phyloP scores from a whole-genome alignment of 1,140 invertebrate species.

The Ceratosolen solmsi region DNA sequence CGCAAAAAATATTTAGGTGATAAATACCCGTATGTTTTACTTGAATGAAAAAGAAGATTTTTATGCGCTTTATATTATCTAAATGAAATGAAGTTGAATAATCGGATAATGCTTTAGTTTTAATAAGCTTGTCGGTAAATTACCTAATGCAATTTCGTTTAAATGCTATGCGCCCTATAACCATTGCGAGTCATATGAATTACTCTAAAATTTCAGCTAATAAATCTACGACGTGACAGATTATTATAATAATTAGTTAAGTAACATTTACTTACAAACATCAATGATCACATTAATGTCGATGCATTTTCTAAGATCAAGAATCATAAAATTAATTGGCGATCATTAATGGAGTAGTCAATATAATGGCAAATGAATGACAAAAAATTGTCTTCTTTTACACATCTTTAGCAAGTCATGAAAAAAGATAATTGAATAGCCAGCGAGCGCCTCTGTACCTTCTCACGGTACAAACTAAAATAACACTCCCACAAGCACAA shows the following conservation, averaged over 20 bases:
- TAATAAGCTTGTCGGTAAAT: background rate
- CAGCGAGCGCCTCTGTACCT: background rate
- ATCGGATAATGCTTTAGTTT: background rate
- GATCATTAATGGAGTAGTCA: background rate
- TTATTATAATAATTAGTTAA: too few species aligned
- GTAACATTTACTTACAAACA: too few species aligned
- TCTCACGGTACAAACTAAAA: background rate
- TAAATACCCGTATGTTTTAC: background rate
- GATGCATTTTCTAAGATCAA: too few species aligned
- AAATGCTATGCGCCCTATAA: background rate
- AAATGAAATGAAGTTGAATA: background rate
- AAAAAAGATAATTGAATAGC: background rate
- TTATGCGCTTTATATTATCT: background rate
- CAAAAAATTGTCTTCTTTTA: background rate
- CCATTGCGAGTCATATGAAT: background rate
- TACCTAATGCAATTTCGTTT: background rate
- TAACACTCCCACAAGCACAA: background rate
- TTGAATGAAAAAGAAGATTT: background rate
- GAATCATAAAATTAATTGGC: background rate
- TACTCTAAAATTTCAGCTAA: background rate
- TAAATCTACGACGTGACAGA: too few species aligned
- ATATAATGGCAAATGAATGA: background rate
- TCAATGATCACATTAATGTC: too few species aligned
- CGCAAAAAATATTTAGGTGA: conserved; percentile 3
- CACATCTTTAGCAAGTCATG: background rate